phyloP scores from a whole-genome alignment of 2,888 invertebrate genomes.

The Drosophila atroscutellata region DNA sequence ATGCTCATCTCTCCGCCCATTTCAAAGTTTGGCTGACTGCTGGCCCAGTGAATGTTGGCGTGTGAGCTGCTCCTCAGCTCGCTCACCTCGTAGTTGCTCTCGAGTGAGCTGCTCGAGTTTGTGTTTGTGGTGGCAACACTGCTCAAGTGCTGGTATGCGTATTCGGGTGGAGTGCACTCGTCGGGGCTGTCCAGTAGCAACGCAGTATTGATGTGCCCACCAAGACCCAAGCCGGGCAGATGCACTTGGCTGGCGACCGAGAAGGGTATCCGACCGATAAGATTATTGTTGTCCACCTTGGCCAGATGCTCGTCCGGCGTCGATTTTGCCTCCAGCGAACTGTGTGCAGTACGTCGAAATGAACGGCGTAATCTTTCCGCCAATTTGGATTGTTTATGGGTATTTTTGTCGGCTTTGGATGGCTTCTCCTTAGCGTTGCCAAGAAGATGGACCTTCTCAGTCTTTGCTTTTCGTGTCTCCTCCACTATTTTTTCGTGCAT shows the following conservation, averaged over 20 bases:
- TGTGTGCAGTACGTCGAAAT: conserved; percentile 79
- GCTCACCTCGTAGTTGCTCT: conserved; percentile 76
- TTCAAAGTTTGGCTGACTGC: conserved; percentile 64
- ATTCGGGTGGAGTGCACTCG: conserved; percentile 83
- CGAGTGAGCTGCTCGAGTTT: conserved; percentile 81
- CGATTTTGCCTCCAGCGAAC: conserved; percentile 75
- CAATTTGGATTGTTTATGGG: conserved; percentile 77
- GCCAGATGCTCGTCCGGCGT: conserved; percentile 48
- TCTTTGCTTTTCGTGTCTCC: conserved; percentile 69
- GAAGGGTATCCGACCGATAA: conserved; percentile 54
- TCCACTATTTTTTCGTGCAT: conserved; percentile 82
- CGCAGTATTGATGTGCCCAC: conserved; percentile 81
- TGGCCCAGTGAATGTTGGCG: conserved; percentile 75
- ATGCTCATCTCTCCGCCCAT: conserved; percentile 83
- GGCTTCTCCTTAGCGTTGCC: conserved; percentile 71
- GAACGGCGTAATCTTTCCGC: conserved; percentile 81
- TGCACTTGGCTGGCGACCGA: conserved; percentile 59
- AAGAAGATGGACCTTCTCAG: conserved; percentile 68
- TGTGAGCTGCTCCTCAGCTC: conserved; percentile 68
- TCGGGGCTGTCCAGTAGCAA: conserved; percentile 83
- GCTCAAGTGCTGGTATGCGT: conserved; percentile 81
- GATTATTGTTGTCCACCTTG: conserved; percentile 54
- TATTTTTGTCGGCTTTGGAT: conserved; percentile 53
- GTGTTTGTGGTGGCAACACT: conserved; percentile 81
- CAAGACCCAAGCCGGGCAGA: conserved; percentile 59